A percentile compares a stretch with the other conserved stretches of the same genome.
Evolutionary conservation across 2,888 invertebrate genomes (phyloP).

Genomic region (Teinopalpus imperialis): DNA sequence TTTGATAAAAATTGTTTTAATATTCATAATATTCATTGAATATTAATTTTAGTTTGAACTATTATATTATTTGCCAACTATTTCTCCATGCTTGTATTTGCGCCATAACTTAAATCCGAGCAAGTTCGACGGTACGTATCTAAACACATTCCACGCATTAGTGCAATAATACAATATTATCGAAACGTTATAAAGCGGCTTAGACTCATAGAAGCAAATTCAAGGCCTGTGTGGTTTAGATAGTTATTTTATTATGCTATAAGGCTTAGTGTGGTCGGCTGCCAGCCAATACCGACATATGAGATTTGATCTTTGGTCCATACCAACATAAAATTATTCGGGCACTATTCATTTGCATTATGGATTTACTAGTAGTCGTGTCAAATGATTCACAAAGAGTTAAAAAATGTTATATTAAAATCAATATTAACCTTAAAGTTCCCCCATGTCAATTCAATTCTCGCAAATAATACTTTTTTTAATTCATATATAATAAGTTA

Average conservation of each 20-base stretch:
- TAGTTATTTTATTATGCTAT: conserved; percentile 28
- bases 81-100: too few species aligned
- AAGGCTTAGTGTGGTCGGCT: conserved; percentile 11
- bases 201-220: conserved; percentile 8
- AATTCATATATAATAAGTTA: too few species aligned
- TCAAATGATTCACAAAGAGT: too few species aligned
- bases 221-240: conserved; percentile 28
- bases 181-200: conserved; percentile 23
- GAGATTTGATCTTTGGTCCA: conserved; percentile 16
- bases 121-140: conserved; percentile 15
- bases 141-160: conserved; percentile 30
- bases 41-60: too few species aligned
- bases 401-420: too few species aligned
- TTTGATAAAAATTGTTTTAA: too few species aligned
- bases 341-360: conserved; percentile 6
- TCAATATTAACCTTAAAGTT: too few species aligned
- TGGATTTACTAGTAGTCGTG: too few species aligned
- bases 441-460: too few species aligned
- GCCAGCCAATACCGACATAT: conserved; percentile 14
- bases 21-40: too few species aligned
- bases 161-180: conserved; percentile 32
- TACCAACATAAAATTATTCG: neutral
- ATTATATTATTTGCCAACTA: too few species aligned
- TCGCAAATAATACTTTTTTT: too few species aligned
- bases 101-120: neutral